Conservation (phyloP, 2,113 vertebrate species). For the Microcebus ravelobensis region DNA sequence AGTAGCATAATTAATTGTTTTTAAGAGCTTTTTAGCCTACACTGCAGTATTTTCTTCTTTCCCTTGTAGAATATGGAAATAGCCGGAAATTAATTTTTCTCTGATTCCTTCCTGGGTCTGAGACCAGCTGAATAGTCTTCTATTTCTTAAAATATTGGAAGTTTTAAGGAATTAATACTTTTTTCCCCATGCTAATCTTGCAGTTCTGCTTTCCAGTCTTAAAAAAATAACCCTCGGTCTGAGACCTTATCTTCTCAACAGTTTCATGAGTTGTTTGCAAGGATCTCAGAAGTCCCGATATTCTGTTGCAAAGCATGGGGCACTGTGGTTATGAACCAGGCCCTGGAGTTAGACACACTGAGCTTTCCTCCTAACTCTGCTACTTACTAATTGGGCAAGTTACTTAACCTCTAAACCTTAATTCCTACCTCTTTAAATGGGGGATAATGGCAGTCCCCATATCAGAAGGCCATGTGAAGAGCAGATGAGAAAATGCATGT, state of each 20-base stretch:
- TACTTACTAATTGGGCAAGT: not conserved
- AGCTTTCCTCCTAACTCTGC: not conserved
- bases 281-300: not conserved
- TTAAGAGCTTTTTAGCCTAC: not conserved
- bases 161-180: not conserved
- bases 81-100: not conserved
- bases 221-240: not conserved
- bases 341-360: not conserved
- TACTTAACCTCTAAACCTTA: not conserved
- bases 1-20: not conserved
- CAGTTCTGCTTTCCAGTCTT: not conserved
- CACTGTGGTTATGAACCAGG: not conserved
- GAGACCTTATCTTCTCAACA: not conserved
- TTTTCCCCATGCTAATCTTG: not conserved
- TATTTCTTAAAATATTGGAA: not conserved
- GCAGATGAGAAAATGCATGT: not conserved
- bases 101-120: not conserved
- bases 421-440: not conserved
- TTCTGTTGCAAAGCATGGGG: not conserved
- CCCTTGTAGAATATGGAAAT: not conserved
- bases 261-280: not conserved
- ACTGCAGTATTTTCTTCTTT: not conserved
- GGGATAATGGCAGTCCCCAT: not conserved
- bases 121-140: not conserved
- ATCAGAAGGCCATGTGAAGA: not conserved